Conservation (phyloP, 2,888 invertebrate genomes). For the Nemotelus pantherinus region DNA sequence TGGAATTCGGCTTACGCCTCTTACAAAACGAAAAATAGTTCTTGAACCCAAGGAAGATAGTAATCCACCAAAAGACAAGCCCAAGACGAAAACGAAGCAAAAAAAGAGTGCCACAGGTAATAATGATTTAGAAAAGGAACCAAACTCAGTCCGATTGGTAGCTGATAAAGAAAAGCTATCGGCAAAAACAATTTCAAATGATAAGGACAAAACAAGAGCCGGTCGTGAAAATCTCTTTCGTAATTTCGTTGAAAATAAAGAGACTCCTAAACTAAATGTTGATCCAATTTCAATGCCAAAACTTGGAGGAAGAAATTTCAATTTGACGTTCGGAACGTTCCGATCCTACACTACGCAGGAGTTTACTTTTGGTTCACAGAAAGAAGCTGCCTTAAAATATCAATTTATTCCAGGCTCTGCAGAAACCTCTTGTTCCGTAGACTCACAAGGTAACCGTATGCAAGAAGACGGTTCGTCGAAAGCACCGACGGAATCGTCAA, state of each 20-base stretch:
- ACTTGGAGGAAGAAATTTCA: constrained; percentile 43
- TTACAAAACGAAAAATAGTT: constrained; percentile 60
- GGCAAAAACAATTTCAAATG: not conserved
- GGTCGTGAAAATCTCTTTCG: constrained; percentile 46
- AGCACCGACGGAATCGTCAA: constrained; percentile 33
- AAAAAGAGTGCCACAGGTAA: constrained; percentile 46
- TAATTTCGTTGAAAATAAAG: constrained; percentile 35
- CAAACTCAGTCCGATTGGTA: constrained; percentile 19
- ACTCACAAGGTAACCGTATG: constrained; percentile 40
- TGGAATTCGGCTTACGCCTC: constrained; percentile 63
- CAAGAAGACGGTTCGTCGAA: constrained; percentile 22
- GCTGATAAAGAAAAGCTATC: constrained; percentile 40
- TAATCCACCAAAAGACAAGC: constrained; percentile 33
- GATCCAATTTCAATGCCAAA: constrained; percentile 43
- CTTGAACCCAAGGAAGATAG: constrained; percentile 37
- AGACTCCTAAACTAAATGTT: constrained; percentile 45
- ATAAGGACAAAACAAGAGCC: constrained; percentile 2
- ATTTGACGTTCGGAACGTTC: constrained; percentile 50
- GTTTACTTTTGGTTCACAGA: constrained; percentile 44
- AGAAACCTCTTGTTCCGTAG: constrained; percentile 49
- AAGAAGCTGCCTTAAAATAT: constrained; percentile 40
- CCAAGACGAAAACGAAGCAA: constrained; percentile 43
- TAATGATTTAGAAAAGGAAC: constrained; percentile 15
- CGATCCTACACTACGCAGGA: constrained; percentile 44
- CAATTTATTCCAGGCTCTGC: constrained; percentile 46